Base-by-base conservation (phyloP, 2,113 vertebrate genomes). In the Pygoscelis antarcticus region DNA sequence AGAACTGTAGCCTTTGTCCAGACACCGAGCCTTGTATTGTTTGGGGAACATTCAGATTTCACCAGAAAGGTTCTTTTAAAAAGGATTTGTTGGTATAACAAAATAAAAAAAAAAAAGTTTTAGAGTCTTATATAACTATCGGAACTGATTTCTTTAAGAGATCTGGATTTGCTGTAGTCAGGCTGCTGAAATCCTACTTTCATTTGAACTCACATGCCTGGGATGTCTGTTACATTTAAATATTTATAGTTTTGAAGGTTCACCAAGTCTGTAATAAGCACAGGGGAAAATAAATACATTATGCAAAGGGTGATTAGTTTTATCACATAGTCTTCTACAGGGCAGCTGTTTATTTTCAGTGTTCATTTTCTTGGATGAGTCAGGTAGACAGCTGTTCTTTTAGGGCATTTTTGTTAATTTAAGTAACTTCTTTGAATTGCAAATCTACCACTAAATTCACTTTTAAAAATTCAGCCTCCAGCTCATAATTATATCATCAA, bases 271-370 rank as follows among this genome's bases (percentile, higher is more conserved):
- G 86, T 95, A 97, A 97, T 86, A 98, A 97, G 65, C 96, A 95
- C 71, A 83, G 75, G 93, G 79, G 68, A 93, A 98, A 98, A 98
- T 90, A 97, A 96, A 97, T 96, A 84, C 66, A 94, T 98, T 97
- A 95, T 91, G 82, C 66, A 94, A 80, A 96, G 68, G 72, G 74
- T 97, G 92, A 98, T 98, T 95, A 97, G 61, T 96, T 98, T 98
- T 95, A 93, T 90, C 77, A 91, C 87, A 82, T 70, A 91, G 66
- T 92, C 69, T 93, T 97, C 94, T 83, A 96, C 27, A 91, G 83
- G 94, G 87, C 89, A 98, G 87, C 84, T 97, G 91, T 95, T 97
- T 98, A 96, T 97, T 98, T 97, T 97, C 94, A 96, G 47, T 81
- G 76, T 97, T 97, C 89, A 76, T 96, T 97, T 97, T 96, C 94